Conservation (phyloP, 2,113 vertebrate genomes). For the Strigops habroptila region DNA sequence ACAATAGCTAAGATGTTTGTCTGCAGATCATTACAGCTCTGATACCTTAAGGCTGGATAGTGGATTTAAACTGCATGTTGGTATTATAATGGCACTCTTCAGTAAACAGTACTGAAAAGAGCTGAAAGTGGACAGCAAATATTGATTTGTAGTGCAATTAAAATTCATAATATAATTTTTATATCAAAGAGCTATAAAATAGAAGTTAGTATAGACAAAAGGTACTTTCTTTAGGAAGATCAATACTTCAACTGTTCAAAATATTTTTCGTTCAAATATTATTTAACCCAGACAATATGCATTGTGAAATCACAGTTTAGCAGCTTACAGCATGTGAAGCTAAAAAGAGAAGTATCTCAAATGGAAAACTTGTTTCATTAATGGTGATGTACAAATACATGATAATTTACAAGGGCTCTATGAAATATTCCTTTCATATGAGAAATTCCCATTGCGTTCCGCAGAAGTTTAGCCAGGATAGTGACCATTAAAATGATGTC, state of each 20-base stretch:
- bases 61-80: not conserved
- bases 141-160: not conserved
- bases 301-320: not conserved
- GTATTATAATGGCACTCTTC: not conserved
- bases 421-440: not conserved
- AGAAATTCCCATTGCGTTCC: not conserved
- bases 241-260: not conserved
- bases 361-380: not conserved
- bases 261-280: not conserved
- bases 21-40: not conserved
- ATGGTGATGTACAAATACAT: not conserved
- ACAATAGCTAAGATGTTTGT: not conserved
- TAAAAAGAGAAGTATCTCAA: slow-evolving; percentile 4
- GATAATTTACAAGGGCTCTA: not conserved
- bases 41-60: not conserved
- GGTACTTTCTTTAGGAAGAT: not conserved
- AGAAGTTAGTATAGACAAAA: not conserved
- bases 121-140: not conserved
- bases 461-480: not conserved
- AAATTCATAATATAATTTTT: not conserved
- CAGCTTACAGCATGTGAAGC: not conserved
- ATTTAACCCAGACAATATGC: not conserved
- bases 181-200: not conserved
- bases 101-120: not conserved
- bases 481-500: not conserved